These are phyloP conservation scores for Eilema sororculum DNA, from an alignment of 2,888 invertebrate genomes.

Conservation along the genomic window DNA sequence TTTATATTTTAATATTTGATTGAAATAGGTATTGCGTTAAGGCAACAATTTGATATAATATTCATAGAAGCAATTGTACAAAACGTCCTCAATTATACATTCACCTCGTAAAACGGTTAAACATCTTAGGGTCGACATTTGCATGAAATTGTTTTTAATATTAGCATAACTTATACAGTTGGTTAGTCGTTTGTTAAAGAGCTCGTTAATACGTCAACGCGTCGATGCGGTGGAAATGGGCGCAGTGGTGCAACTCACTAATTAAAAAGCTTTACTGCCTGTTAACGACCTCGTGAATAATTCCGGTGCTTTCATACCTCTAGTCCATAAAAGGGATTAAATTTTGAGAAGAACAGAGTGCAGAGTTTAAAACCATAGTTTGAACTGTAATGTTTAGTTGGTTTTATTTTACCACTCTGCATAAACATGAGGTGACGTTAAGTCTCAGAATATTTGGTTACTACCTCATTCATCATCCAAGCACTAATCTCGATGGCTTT, in stretches of 20 bases:
- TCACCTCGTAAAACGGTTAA: constrained; percentile 36
- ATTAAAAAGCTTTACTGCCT: constrained; percentile 23
- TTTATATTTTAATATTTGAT: not conserved
- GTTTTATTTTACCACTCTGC: not conserved
- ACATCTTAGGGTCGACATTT: constrained; percentile 35
- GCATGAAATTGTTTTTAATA: constrained; percentile 42
- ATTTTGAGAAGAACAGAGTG: no score
- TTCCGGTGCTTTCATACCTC: not conserved
- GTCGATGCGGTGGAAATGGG: not conserved
- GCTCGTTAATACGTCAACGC: constrained; percentile 11
- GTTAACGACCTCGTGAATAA: constrained; percentile 14
- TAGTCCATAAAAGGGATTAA: not conserved
- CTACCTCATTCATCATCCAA: not conserved
- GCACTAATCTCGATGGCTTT: not conserved
- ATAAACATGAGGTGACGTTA: not conserved
- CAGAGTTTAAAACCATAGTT: not conserved
- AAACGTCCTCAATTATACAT: constrained; percentile 39
- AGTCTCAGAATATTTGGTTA: not conserved
- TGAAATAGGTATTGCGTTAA: not conserved
- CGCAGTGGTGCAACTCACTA: constrained; percentile 9
- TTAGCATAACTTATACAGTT: constrained; percentile 25
- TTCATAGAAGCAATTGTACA: constrained; percentile 11
- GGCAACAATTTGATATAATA: constrained; percentile 9
- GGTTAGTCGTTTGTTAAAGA: constrained; percentile 10
- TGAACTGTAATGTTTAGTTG: not conserved